Base-by-base conservation (phyloP, 2,888 invertebrate genomes). In the Xestia xanthographa region DNA sequence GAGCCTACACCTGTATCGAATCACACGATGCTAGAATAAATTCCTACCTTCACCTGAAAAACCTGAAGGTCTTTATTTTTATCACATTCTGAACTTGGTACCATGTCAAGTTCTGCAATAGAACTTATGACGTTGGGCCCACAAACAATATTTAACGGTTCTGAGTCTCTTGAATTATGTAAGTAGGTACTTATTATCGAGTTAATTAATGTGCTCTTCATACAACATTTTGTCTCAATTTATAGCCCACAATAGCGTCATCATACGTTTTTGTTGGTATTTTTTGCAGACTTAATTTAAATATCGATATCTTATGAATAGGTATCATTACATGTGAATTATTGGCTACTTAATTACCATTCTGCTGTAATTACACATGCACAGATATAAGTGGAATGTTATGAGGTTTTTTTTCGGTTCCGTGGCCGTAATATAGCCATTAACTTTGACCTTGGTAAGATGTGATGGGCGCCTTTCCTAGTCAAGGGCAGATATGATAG, bases 241-340 rank as follows among this genome's bases (percentile, higher is more conserved):
- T 72, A 67, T 67, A 45, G 50, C 11, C 50, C 29, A 67, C 45
- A 83, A 74, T 68, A 75, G 26, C 69, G 56, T 69, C 69, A 84
- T 80, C 62, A 62, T 1, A 45, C 20, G 6, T 77, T 58, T 78
- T 69, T 65, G 6, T 63, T 12, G 22, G n/a, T 34, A 22, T 43
- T 79, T 83, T 84, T 75, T 70, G 48, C 12, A 38, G 56, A 48
- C 41, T 80, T 58, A 53, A 77, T 84, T 77, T 80, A 83, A 71
- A 74, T 38, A 84, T 75, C 82, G 68, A 77, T 72, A 66, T 75
- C 29, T 67, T 63, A 80, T 76, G 73, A 77, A 77, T 74, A 45
- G 66, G 29, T 84, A 80, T 80, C 69, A 75, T 80, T 84, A 71
- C 43, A n/a, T n/a, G 22, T 82, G 38, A 77, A 77, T 75, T 85